A percentile compares a stretch with the other conserved stretches of the same genome.
phyloP scores from a whole-genome alignment of 1,140 invertebrate genomes.

The Drosophila tani region DNA sequence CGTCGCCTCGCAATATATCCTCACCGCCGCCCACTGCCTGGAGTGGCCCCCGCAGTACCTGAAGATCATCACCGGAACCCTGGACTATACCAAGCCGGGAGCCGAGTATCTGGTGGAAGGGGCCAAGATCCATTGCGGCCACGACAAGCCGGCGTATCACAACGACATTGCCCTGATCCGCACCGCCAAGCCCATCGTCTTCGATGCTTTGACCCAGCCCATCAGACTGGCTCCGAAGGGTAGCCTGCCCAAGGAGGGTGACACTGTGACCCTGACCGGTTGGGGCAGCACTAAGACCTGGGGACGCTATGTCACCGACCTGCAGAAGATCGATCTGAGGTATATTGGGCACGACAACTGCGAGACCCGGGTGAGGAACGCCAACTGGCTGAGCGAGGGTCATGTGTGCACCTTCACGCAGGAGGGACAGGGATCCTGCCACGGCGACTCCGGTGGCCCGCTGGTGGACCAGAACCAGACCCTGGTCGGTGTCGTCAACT shows the following conservation, averaged over 20 bases:
- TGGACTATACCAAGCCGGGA: constrained; percentile 66
- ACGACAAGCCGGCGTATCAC: constrained; percentile 75
- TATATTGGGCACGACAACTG: constrained; percentile 62
- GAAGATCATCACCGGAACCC: constrained; percentile 70
- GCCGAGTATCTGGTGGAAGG: constrained; percentile 62
- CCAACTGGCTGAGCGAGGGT: constrained; percentile 60
- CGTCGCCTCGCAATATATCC: constrained; percentile 72
- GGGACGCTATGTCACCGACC: constrained; percentile 64
- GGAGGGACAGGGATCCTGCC: constrained; percentile 87
- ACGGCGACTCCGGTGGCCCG: constrained; percentile 86
- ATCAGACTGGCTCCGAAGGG: constrained; percentile 65
- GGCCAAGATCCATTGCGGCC: constrained; percentile 62
- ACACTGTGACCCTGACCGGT: constrained; percentile 85
- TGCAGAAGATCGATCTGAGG: constrained; percentile 74
- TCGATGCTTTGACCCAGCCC: constrained; percentile 84
- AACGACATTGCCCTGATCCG: constrained; percentile 87
- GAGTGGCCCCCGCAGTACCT: constrained; percentile 78
- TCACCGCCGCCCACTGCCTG: constrained; percentile 85
- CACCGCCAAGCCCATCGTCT: constrained; percentile 82
- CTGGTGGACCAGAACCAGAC: constrained; percentile 72
- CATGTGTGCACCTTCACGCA: constrained; percentile 88
- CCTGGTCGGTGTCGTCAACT: constrained; percentile 86
- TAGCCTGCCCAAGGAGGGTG: constrained; percentile 41
- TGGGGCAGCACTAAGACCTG: constrained; percentile 85
- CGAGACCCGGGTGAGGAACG: constrained; percentile 43